Base-by-base conservation (phyloP, 2,888 invertebrate genomes). In the Acleris holmiana region DNA sequence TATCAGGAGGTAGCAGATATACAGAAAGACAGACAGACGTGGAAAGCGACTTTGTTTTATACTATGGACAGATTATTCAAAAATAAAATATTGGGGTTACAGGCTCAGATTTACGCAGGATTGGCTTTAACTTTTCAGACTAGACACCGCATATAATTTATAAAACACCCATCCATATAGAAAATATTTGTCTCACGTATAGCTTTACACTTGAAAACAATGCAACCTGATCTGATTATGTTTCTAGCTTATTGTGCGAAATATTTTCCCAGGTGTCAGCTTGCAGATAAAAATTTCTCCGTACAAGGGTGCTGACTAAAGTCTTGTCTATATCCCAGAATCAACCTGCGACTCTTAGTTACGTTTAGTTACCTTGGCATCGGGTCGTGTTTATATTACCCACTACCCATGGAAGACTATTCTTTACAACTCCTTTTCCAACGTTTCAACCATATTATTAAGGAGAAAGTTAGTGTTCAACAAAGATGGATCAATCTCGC, bases 401-500 rank as follows among this genome's bases (percentile, higher is more conserved):
- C n/a, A n/a, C 3, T 29, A 10, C 29, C 13, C 69, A 71, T 77
- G 78, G 76, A 85, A 71, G 79, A 74, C 63, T 48, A 67, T 55
- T 25, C 74, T 61, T 75, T 78, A 8, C 68, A 75, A 18, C 19
- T 76, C 0, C 69, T 85, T 46, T 73, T 77, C 44, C 68, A 73
- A 61, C 69, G 78, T 17, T 72, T 86, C n/a, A 71, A n/a, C 68
- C 68, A 76, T 29, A 29, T 29, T 29, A 29, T 64, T 74, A 71
- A 51, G 71, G 51, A 68, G 2, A 75, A 80, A 7, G 69, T 74
- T 6, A 73, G 77, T 35, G 59, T 80, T 0, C 76, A 72, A 1
- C 82, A 88, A 70, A 87, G 83, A 74, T 88, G 88, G 89, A 80
- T 89, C 53, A 82, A 84, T 53, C 76, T 89, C 10, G 83, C 85